Evolutionary conservation across 2,888 invertebrate species (phyloP), one percentile per base, ranked within the genome.

Genomic region (Theretra japonica): DNA sequence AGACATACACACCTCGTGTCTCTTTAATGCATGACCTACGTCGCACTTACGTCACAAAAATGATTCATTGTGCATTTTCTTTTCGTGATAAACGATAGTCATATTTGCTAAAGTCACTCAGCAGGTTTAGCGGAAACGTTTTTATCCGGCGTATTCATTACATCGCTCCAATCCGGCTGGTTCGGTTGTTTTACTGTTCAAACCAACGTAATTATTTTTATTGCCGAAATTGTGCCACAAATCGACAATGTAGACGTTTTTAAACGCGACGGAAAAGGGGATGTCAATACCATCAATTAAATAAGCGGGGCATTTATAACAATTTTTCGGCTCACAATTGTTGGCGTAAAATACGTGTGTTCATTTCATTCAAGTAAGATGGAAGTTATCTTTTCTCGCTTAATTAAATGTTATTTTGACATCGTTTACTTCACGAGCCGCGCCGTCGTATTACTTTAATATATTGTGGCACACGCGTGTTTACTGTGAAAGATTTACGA

Each of bases 371-470:
- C 11, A 62, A 41, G 62, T 33, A 62, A 41, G 33, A 62, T 41
- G 33, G 41, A 62, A 15, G 30, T 30, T 33, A n/a, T 8, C 33
- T 62, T 62, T 62, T 41, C 62, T 11, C 15, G 21, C 41, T 62
- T 62, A 62, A 62, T 62, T 62, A 62, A 62, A 62, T 33, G 62
- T 62, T 62, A 62, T 33, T 62, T 19, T 62, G 41, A 62, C 41
- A 21, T 58, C 25, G 58, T 62, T 62, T 41, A 21, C 62, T 62
- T 21, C n/a, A 21, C 4, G 11, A 58, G 17, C 15, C 15, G 57
- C 23, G n/a, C 57, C 21, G 25, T 58, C 58, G 58, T 58, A 11
- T 58, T 17, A 8, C 17, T 23, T 58, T 15, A 25, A 58, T 58
- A 15, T 25, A 17, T 23, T 58, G 58, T 58, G 53, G 4, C 53